These are phyloP conservation scores for Drosophila pseudotalamancana DNA, from an alignment of 2,888 invertebrate species.

Conservation along the genomic window DNA sequence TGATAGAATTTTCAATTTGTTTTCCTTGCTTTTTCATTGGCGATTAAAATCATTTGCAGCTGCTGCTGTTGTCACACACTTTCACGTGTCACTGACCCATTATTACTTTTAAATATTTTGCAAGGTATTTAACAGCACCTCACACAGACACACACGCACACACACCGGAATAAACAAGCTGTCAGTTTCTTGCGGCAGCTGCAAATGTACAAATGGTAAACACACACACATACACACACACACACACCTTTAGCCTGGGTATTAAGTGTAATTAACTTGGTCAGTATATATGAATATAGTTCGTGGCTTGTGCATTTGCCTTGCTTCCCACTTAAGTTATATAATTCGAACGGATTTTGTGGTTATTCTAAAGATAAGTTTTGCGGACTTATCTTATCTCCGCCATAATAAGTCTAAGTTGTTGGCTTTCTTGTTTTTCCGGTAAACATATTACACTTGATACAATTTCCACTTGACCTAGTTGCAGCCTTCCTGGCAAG, in stretches of 20 bases:
- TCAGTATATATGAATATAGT: slow-evolving; percentile 9
- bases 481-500: too few species aligned
- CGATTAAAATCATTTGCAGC: slow-evolving; percentile 58
- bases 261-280: slow-evolving; percentile 78
- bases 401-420: slow-evolving; percentile 57
- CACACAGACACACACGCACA: slow-evolving; percentile 19
- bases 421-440: slow-evolving; percentile 39
- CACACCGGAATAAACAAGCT: slow-evolving; percentile 49
- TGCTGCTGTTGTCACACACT: slow-evolving; percentile 21
- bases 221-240: slow-evolving; percentile 15
- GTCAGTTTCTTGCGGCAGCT: slow-evolving; percentile 42
- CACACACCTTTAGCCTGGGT: slow-evolving; percentile 46
- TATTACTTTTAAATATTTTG: slow-evolving; percentile 66
- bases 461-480: slow-evolving; percentile 73
- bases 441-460: slow-evolving; percentile 34
- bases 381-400: slow-evolving; percentile 58
- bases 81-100: slow-evolving; percentile 29
- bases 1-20: slow-evolving; percentile 76
- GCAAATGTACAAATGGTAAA: slow-evolving; percentile 66
- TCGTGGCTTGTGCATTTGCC: neutral
- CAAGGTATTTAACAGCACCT: slow-evolving; percentile 47
- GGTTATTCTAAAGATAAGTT: slow-evolving; percentile 72
- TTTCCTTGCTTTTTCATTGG: slow-evolving; percentile 27
- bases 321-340: slow-evolving; percentile 41
- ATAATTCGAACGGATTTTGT: slow-evolving; percentile 74